Conservation (phyloP, 2,888 invertebrate genomes). For the Disparrhopalites patrizii region DNA sequence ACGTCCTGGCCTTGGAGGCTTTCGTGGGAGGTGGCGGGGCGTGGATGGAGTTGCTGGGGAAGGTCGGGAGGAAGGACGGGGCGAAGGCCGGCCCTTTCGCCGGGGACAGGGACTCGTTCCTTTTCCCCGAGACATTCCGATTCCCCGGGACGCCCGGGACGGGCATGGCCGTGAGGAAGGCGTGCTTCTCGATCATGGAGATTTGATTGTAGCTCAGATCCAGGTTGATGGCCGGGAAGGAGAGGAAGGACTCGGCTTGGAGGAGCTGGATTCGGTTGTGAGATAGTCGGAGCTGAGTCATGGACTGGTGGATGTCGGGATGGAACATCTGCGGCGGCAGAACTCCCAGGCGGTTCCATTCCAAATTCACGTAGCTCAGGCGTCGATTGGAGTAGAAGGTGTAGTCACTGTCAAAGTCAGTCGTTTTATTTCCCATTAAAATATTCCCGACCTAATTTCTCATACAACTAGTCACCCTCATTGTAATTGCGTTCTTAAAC, state of each 20-base stretch:
- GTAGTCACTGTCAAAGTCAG: constrained; percentile 52
- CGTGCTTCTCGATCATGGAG: constrained; percentile 51
- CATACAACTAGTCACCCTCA: too few species aligned
- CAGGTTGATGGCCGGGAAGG: constrained; percentile 46
- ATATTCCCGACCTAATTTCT: too few species aligned
- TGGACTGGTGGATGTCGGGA: constrained; percentile 64
- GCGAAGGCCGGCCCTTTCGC: too few species aligned
- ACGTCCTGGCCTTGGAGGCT: neutral
- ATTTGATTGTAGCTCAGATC: constrained; percentile 65
- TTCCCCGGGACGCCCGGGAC: too few species aligned
- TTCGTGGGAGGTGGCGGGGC: constrained; percentile 2
- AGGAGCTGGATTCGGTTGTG: constrained; percentile 45
- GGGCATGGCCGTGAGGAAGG: constrained; percentile 17
- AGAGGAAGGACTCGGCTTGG: constrained; percentile 41
- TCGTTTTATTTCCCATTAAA: constrained; percentile 16
- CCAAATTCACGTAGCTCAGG: constrained; percentile 76
- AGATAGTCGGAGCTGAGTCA: constrained; percentile 74
- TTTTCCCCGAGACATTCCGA: neutral
- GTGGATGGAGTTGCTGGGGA: too few species aligned
- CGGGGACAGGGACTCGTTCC: neutral
- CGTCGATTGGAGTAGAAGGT: constrained; percentile 58
- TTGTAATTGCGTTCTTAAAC: too few species aligned
- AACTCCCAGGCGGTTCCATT: constrained; percentile 73
- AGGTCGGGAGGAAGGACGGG: neutral
- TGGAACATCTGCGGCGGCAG: constrained; percentile 67